Percentiles rank a stretch among this genome's conserved stretches.
These are phyloP conservation scores for Mesopsocus fuscifrons DNA, from an alignment of 2,888 invertebrate genomes.

Conservation along the genomic window DNA sequence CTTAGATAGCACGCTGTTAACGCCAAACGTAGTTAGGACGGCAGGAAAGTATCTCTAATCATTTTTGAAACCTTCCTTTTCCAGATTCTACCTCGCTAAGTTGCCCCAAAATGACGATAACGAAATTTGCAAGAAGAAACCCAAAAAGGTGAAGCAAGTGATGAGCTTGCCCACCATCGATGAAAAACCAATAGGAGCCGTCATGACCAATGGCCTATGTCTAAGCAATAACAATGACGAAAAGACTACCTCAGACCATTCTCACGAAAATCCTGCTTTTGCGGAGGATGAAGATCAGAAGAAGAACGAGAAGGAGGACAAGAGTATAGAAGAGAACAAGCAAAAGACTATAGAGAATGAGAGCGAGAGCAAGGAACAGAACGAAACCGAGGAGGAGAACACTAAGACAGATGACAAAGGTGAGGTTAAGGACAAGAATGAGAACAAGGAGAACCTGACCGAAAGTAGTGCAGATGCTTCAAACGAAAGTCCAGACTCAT, in stretches of 20 bases:
- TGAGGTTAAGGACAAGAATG: background rate
- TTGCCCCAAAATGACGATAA: slow-evolving; percentile 31
- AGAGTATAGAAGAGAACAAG: slow-evolving; percentile 24
- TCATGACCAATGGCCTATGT: background rate
- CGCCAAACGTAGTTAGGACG: too few species aligned
- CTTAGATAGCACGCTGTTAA: too few species aligned
- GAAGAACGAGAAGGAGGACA: slow-evolving; percentile 10
- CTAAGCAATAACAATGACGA: too few species aligned
- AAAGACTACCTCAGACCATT: too few species aligned
- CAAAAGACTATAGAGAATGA: slow-evolving; percentile 19
- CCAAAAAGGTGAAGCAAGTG: slow-evolving; percentile 19
- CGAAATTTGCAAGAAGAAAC: slow-evolving; percentile 37
- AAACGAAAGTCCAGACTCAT: too few species aligned
- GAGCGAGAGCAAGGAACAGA: slow-evolving; percentile 21
- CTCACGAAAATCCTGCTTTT: slow-evolving; percentile 22
- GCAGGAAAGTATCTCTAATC: too few species aligned
- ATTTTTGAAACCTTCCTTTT: background rate
- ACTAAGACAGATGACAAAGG: background rate
- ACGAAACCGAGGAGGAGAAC: slow-evolving; percentile 20
- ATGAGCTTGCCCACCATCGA: background rate
- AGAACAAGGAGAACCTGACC: too few species aligned
- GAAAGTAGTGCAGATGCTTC: too few species aligned
- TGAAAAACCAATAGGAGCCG: background rate
- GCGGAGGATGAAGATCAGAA: slow-evolving; percentile 21
- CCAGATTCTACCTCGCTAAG: slow-evolving; percentile 33